Percentiles rank a stretch among this genome's conserved stretches.
Evolutionary conservation across 2,888 invertebrate species (phyloP).

Genomic region (Drosophila macrospina): DNA sequence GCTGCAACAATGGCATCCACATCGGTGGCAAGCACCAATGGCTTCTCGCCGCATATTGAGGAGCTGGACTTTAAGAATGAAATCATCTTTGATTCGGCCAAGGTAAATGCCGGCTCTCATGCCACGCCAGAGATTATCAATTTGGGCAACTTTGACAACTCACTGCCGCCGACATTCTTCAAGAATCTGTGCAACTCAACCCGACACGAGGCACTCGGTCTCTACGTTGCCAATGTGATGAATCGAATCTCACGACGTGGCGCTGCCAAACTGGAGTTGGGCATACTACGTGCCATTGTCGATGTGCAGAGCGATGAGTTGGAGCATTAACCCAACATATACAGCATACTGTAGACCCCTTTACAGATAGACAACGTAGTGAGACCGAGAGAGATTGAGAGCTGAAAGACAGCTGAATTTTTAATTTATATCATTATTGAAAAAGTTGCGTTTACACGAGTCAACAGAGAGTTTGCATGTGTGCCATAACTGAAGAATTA

Average conservation of each 20-base stretch:
- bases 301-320: conserved; percentile 83
- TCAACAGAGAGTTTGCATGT: conserved; percentile 5
- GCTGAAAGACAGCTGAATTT: conserved; percentile 20
- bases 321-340: conserved; percentile 65
- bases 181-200: conserved; percentile 84
- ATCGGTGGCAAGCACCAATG: conserved; percentile 79
- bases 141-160: conserved; percentile 83
- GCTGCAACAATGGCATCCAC: conserved; percentile 78
- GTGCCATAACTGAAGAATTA: neutral
- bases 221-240: conserved; percentile 84
- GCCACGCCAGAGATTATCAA: conserved; percentile 77
- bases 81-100: conserved; percentile 79
- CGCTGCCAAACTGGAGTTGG: conserved; percentile 83
- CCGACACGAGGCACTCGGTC: conserved; percentile 83
- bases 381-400: conserved; percentile 13
- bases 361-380: conserved; percentile 20
- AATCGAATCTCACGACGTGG: conserved; percentile 81
- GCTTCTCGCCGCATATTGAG: conserved; percentile 82
- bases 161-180: conserved; percentile 84
- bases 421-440: conserved; percentile 29
- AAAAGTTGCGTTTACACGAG: conserved; percentile 24
- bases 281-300: conserved; percentile 83
- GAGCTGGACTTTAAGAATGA: conserved; percentile 83
- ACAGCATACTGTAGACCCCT: neutral
- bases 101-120: conserved; percentile 43